phyloP scores from a whole-genome alignment of 2,797 vertebrate species.

The Enteromius treurensis region DNA sequence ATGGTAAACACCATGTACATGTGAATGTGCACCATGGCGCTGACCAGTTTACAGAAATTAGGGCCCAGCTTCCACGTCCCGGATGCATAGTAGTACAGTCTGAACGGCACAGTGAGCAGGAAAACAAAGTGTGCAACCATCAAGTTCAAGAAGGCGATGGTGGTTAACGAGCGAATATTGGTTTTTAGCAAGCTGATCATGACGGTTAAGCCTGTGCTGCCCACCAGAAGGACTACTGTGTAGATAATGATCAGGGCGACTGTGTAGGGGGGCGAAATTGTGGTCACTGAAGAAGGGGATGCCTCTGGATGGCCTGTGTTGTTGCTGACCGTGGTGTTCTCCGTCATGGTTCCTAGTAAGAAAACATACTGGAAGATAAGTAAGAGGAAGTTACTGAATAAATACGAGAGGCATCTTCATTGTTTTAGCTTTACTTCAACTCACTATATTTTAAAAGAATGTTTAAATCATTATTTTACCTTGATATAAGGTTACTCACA shows the following conservation, averaged over 20 bases:
- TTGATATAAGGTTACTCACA: background rate
- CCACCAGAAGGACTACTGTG: constrained; percentile 75
- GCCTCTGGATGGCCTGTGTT: background rate
- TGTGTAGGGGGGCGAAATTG: constrained; percentile 17
- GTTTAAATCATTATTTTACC: background rate
- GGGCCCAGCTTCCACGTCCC: constrained; percentile 67
- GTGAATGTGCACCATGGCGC: constrained; percentile 89
- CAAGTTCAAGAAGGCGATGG: constrained; percentile 86
- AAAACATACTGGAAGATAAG: background rate
- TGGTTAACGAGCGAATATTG: constrained; percentile 82
- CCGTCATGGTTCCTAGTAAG: background rate
- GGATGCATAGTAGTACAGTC: constrained; percentile 81
- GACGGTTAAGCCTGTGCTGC: constrained; percentile 74
- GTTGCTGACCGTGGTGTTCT: background rate
- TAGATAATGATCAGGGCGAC: constrained; percentile 73
- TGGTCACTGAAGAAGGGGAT: too few species aligned
- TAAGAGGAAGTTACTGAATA: background rate
- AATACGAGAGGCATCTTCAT: too few species aligned
- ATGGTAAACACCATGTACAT: constrained; percentile 91
- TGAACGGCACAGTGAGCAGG: constrained; percentile 88
- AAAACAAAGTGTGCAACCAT: constrained; percentile 86
- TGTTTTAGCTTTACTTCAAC: background rate
- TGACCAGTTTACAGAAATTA: constrained; percentile 80
- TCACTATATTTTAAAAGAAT: background rate
- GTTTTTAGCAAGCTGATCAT: constrained; percentile 82